Base-by-base conservation (phyloP, 1,140 invertebrate species). In the Drosophila kikkawai region DNA sequence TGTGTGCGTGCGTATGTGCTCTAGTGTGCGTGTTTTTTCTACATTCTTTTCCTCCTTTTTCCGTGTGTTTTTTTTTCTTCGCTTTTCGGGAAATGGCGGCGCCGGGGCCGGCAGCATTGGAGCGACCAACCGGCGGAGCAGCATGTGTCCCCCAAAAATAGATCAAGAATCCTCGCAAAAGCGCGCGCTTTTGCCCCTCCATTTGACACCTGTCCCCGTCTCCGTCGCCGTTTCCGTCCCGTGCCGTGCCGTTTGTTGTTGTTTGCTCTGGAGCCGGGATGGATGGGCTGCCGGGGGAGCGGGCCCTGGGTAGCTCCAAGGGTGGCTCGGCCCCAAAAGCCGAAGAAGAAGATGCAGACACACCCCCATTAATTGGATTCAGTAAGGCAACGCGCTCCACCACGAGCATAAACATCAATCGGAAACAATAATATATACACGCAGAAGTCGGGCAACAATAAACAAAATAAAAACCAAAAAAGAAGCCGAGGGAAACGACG, bases 1-100 rank as follows among this genome's bases (percentile, higher is more conserved):
- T 55, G n/a, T 48, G 71, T 65, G 56, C 67, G 73, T 63, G 53
- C 57, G 64, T 71, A 42, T 87, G 45, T 50, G 53, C 44, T 56
- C 45, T 63, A 77, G 79, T 79, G 84, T 88, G 80, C 51, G 83
- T 86, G 75, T 86, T 88, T 87, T 82, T 82, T 80, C 73, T 79
- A 39, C 50, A 56, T 57, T 57, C 36, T 57, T 57, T 41, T 57
- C 55, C 55, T 56, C 53, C 36, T 56, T 78, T 48, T 64, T 9
- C 17, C 45, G 13, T 51, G 53, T 73, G 66, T 85, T 53, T 83
- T 83, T 66, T 81, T 71, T 79, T 71, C 70, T 69, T 65, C 64
- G 48, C 60, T 79, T 78, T 82, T 83, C 42, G 58, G 82, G 8
- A 74, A 76, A 84, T 75, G 6, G n/a, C 34, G 13, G 8, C 29